Conservation (phyloP, 2,888 invertebrate genomes). For the Odiellus spinosus region DNA sequence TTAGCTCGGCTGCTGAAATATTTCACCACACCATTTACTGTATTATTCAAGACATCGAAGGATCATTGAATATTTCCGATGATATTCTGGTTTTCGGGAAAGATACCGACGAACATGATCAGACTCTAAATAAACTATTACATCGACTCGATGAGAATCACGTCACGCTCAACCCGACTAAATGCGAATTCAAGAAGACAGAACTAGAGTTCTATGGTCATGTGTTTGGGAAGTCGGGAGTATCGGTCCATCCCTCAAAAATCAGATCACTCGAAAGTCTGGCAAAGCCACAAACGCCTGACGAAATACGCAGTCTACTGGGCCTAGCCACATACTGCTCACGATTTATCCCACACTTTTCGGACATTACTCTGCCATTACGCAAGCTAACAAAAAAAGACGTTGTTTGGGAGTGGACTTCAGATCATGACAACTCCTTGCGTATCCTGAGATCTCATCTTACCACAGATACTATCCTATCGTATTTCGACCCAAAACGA, state of each 20-base stretch:
- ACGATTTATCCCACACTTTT: background rate
- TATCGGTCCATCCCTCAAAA: background rate
- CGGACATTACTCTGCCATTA: background rate
- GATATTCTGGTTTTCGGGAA: background rate
- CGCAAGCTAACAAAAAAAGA: background rate
- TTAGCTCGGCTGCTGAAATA: slow-evolving; percentile 31
- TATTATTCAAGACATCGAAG: slow-evolving; percentile 19
- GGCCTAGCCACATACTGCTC: background rate
- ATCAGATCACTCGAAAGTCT: background rate
- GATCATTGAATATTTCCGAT: background rate
- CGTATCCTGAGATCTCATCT: background rate
- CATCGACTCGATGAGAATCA: background rate
- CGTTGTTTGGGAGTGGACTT: too few relatives aligned
- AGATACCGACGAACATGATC: background rate
- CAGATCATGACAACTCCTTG: background rate
- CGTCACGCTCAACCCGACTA: background rate
- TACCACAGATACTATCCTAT: background rate
- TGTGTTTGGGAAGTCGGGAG: background rate
- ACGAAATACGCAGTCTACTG: background rate
- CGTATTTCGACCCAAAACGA: background rate
- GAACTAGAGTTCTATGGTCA: background rate
- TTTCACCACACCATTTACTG: slow-evolving; percentile 30
- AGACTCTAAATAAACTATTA: background rate
- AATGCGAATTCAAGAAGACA: background rate
- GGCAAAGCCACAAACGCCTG: background rate